Percentiles rank a stretch among this genome's conserved stretches.
Conservation (phyloP, 2,797 vertebrate species). For the Paguma larvata region DNA sequence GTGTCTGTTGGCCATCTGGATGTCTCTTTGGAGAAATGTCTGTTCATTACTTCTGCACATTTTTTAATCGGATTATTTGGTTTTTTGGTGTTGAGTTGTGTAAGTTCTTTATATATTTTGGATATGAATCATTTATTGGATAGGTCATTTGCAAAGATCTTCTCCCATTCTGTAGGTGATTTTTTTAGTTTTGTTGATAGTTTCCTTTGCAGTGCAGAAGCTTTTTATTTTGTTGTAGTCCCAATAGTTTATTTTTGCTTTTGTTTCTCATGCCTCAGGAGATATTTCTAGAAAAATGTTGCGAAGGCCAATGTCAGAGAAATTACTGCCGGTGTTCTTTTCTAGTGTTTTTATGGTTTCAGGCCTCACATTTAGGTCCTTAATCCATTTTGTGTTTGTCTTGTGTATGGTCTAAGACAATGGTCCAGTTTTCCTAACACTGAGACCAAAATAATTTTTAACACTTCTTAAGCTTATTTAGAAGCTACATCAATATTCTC, state of each 20-base stretch:
- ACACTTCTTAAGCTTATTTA: constrained; percentile 8
- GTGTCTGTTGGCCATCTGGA: neutral
- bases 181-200: neutral
- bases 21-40: neutral
- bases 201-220: neutral
- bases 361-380: neutral
- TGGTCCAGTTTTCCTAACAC: neutral
- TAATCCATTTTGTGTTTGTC: neutral
- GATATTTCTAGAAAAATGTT: neutral
- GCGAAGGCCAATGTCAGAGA: neutral
- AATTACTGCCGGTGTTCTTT: neutral
- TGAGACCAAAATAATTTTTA: neutral
- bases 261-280: neutral
- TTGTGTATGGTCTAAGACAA: neutral
- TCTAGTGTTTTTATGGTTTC: neutral
- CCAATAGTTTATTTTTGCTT: neutral
- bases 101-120: neutral
- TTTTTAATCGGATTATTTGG: neutral
- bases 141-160: neutral
- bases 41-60: neutral
- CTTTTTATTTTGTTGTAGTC: neutral
- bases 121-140: neutral
- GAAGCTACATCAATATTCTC: neutral
- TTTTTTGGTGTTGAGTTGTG: neutral
- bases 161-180: neutral